Conservation (phyloP, 2,888 invertebrate species). For the Aphidius colemani region DNA sequence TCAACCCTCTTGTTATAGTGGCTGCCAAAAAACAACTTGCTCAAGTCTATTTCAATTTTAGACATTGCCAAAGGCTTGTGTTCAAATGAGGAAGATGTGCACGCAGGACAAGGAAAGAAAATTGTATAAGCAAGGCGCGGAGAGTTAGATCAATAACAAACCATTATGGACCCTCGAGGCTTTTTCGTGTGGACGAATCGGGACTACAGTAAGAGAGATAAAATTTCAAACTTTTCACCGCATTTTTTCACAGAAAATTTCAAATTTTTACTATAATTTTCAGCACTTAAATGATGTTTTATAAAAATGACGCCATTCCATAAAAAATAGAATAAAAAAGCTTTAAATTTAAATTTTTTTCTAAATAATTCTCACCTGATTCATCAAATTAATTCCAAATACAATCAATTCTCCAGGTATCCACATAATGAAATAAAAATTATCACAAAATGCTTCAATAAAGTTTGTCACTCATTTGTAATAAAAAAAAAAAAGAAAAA, state of each 20-base stretch:
- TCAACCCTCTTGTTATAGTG: no score
- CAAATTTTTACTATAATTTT: background rate
- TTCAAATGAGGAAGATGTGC: conserved; percentile 34
- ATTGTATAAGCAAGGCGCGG: conserved; percentile 46
- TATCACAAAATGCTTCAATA: background rate
- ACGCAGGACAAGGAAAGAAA: conserved; percentile 43
- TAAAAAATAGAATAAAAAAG: no score
- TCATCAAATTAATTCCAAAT: background rate
- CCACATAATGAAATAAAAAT: conserved; percentile 34
- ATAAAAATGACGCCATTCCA: no score
- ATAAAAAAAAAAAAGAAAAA: no score
- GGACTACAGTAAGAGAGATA: background rate
- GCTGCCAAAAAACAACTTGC: no score
- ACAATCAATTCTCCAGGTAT: conserved; percentile 36
- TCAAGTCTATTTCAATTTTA: no score
- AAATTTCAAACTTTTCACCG: background rate
- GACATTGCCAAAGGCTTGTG: no score
- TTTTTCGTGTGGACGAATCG: conserved; percentile 34
- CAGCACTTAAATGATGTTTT: no score
- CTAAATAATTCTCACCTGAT: conserved; percentile 28
- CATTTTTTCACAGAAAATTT: background rate
- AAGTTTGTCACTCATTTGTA: no score
- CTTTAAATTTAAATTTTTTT: no score
- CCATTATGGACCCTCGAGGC: conserved; percentile 52
- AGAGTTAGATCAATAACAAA: conserved; percentile 58